These are phyloP conservation scores for Gastracanthus pulcherrimus DNA, from an alignment of 2,888 invertebrate species.

Conservation along the genomic window DNA sequence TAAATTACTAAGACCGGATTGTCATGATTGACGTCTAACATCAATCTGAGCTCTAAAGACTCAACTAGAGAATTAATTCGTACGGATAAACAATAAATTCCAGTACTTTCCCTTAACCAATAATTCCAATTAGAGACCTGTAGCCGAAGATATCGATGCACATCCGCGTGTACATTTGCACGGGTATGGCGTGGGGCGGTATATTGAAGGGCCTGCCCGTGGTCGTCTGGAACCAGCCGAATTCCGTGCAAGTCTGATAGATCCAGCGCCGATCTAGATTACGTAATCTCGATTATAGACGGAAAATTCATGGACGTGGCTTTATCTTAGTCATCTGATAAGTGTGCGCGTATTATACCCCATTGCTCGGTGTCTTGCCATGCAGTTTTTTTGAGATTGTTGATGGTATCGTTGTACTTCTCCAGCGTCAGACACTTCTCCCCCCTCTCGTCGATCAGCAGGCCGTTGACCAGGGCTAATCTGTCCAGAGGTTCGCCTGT, in stretches of 20 bases:
- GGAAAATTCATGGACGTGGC: too few species aligned
- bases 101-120: too few species aligned
- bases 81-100: background rate
- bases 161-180: slow-evolving; percentile 88
- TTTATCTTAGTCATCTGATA: background rate
- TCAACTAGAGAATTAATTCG: too few species aligned
- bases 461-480: slow-evolving; percentile 85
- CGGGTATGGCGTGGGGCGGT: slow-evolving; percentile 87
- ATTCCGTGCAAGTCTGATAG: slow-evolving; percentile 97
- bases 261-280: slow-evolving; percentile 89
- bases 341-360: background rate
- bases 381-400: background rate
- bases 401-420: background rate
- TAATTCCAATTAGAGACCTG: too few species aligned
- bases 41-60: too few species aligned
- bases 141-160: slow-evolving; percentile 91
- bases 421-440: slow-evolving; percentile 83
- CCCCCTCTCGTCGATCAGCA: slow-evolving; percentile 83
- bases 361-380: background rate
- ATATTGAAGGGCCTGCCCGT: slow-evolving; percentile 80
- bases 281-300: slow-evolving; percentile 81
- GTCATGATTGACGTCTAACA: too few species aligned
- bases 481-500: slow-evolving; percentile 83
- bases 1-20: too few species aligned
- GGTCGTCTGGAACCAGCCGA: slow-evolving; percentile 96